These are phyloP conservation scores for Archips crataeganus DNA, from an alignment of 2,888 invertebrate species.

Conservation along the genomic window DNA sequence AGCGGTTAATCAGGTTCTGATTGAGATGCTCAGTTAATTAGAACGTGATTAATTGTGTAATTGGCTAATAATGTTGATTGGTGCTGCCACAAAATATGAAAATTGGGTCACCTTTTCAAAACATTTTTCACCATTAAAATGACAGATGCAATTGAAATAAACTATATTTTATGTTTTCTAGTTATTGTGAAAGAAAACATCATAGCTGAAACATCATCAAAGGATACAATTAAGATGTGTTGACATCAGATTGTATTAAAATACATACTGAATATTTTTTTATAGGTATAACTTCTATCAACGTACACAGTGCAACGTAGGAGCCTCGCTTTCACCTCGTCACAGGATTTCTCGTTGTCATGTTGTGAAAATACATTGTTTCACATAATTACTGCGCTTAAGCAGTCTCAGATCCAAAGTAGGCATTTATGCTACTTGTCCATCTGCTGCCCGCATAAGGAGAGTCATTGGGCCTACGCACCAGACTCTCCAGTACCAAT, in stretches of 20 bases:
- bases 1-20: slow-evolving; percentile 26
- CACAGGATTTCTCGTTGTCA: slow-evolving; percentile 31
- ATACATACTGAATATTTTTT: too few species aligned
- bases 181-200: neutral
- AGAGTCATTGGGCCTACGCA: slow-evolving; percentile 74
- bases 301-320: neutral
- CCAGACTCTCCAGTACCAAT: slow-evolving; percentile 3
- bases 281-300: too few species aligned
- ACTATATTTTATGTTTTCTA: neutral
- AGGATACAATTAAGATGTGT: too few species aligned
- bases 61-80: slow-evolving; percentile 16
- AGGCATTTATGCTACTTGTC: slow-evolving; percentile 67
- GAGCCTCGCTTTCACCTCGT: slow-evolving; percentile 16
- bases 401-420: slow-evolving; percentile 49
- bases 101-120: slow-evolving; percentile 1
- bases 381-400: slow-evolving; percentile 32
- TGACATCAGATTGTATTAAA: too few species aligned
- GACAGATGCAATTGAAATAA: neutral
- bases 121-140: neutral
- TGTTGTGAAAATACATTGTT: slow-evolving; percentile 35
- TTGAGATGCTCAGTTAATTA: slow-evolving; percentile 30
- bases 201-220: neutral
- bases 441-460: slow-evolving; percentile 69
- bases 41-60: slow-evolving; percentile 24
- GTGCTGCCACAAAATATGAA: neutral